Evolutionary conservation across 2,113 vertebrate species (phyloP).

Genomic region (Dinomys branickii): DNA sequence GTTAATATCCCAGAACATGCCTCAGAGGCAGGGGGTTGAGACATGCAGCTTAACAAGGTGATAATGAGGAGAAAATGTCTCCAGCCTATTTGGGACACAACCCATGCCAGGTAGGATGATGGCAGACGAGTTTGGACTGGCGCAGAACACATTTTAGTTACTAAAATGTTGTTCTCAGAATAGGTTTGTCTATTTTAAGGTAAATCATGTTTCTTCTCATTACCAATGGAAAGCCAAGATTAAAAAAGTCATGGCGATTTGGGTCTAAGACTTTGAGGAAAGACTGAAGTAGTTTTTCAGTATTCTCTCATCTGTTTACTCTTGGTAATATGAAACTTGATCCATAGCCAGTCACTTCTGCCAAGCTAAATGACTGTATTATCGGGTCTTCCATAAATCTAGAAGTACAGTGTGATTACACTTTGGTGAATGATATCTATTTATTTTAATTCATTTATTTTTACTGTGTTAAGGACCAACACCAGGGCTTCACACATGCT

Average conservation of each 20-base stretch:
- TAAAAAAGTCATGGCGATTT: background rate
- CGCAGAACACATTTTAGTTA: constrained; percentile 47
- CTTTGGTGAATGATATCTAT: background rate
- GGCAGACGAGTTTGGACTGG: constrained; percentile 51
- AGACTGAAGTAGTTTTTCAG: background rate
- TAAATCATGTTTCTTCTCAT: constrained; percentile 44
- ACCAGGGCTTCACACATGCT: background rate
- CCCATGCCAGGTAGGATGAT: constrained; percentile 74
- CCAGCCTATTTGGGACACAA: constrained; percentile 77
- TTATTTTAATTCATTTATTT: background rate
- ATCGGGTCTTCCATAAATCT: background rate
- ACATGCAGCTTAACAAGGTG: constrained; percentile 82
- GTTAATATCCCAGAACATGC: constrained; percentile 83
- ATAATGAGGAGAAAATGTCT: constrained; percentile 85
- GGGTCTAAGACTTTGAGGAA: background rate
- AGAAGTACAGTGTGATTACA: background rate
- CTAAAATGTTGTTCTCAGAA: constrained; percentile 52
- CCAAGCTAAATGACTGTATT: background rate
- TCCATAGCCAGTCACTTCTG: background rate
- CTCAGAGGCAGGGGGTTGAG: constrained; percentile 81
- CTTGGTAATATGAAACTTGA: background rate
- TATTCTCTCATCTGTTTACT: constrained; percentile 33
- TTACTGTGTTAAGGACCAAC: background rate
- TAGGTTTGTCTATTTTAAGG: constrained; percentile 50
- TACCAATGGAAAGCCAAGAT: background rate